Base-by-base conservation (phyloP, 2,888 invertebrate genomes). In the Dyspetes luteomarginatus region DNA sequence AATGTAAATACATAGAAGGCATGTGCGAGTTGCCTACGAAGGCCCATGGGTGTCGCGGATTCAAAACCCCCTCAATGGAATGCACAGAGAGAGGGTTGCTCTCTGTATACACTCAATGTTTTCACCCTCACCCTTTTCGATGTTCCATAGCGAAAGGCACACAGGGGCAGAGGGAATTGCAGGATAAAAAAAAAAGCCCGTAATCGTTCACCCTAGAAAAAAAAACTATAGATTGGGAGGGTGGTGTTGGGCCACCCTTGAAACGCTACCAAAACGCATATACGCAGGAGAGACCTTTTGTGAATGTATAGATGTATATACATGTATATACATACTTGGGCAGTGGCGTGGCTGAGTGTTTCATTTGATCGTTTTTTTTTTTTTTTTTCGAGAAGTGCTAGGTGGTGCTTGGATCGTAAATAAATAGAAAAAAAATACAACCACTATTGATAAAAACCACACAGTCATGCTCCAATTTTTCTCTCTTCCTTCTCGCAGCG, bases 401-500 rank as follows among this genome's bases (percentile, higher is more conserved):
- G 68, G 55, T 55, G 43, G 65, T 65, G 64, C 48, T 74, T 52
- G 68, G 50, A 75, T 55, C 62, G 45, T 69, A 30, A 65, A 65
- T 64, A 64, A 75, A 80, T 30, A 75, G 24, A 50, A 78, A 48
- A 50, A 77, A 77, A 69, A 60, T 50, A 55, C 43, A 67, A 67
- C 36, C 43, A 36, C 56, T 45, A 77, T 50, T 2, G 73, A 56
- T 80, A 68, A 81, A 77, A 73, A 73, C 77, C 68, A 81, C 69
- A 58, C 81, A 69, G 77, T 64, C 64, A 36, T 64, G 77, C 58
- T 77, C 81, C 77, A 77, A 74, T 81, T 84, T 85, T 64, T 36
- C 67, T 28, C 64, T 74, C 65, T 62, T 79, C 71, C 79, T 67
- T 83, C 72, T 81, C 77, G 67, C 73, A 68, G 71, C 78, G 72